Evolutionary conservation across 1,140 invertebrate species (phyloP).

Genomic region (Nephotettix cincticeps): DNA sequence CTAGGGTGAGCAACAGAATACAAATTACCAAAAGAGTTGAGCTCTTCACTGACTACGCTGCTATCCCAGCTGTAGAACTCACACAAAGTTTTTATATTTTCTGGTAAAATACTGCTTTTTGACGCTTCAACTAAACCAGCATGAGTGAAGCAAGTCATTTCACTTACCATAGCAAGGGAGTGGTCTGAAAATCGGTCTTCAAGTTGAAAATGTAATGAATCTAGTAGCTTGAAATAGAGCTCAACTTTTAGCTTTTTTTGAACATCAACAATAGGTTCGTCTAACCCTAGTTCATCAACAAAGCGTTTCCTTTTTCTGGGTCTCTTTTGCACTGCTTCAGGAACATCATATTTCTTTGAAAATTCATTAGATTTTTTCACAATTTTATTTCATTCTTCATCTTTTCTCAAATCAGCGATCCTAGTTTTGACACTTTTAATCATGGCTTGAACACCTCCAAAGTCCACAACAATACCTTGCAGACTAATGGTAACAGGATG

Average conservation of each 20-base stretch:
- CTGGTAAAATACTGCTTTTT: background rate
- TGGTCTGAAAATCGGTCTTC: slow-evolving; percentile 7
- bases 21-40: background rate
- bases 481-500: background rate
- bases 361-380: too few relatives aligned
- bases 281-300: too few relatives aligned
- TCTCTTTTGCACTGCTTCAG: too few relatives aligned
- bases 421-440: background rate
- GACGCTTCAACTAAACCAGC: background rate
- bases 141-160: slow-evolving; percentile 7
- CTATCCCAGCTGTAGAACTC: background rate
- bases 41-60: background rate
- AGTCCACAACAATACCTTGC: background rate
- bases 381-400: background rate
- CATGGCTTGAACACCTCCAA: background rate
- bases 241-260: background rate
- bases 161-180: background rate
- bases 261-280: too few relatives aligned
- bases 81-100: slow-evolving; percentile 1
- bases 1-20: background rate
- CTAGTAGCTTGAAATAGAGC: background rate
- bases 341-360: too few relatives aligned
- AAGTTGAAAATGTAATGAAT: background rate
- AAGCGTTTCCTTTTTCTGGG: too few relatives aligned
- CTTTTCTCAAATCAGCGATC: background rate